phyloP scores from a whole-genome alignment of 2,797 vertebrate species.

The Philypnodon macrostomus region DNA sequence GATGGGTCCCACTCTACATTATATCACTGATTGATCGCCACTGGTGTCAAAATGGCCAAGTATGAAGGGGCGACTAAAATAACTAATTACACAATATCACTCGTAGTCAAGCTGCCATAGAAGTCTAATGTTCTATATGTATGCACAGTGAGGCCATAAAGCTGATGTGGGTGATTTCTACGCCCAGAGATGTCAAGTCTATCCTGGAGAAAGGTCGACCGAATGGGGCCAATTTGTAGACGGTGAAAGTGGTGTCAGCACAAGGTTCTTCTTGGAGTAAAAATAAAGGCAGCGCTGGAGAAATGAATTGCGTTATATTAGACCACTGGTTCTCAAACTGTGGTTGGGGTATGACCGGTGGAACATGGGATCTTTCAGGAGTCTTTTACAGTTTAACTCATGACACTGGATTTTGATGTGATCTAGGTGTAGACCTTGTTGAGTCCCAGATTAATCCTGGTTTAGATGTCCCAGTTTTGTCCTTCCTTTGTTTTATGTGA shows the following conservation, averaged over 20 bases:
- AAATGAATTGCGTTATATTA: background rate
- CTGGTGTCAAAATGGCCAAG: slow-evolving; percentile 47
- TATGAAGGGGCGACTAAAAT: slow-evolving; percentile 48
- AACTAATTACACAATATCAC: slow-evolving; percentile 51
- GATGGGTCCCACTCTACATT: slow-evolving; percentile 51
- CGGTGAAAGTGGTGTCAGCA: slow-evolving; percentile 41
- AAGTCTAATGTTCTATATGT: slow-evolving; percentile 53
- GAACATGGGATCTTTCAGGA: no score
- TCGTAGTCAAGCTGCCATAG: slow-evolving; percentile 36
- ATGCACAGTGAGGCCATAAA: slow-evolving; percentile 51
- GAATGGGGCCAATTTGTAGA: slow-evolving; percentile 50
- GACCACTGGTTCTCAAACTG: no score
- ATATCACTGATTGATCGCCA: slow-evolving; percentile 51
- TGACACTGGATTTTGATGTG: no score
- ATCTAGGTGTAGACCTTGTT: no score
- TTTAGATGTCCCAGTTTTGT: no score
- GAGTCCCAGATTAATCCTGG: no score
- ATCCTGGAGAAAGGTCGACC: slow-evolving; percentile 49
- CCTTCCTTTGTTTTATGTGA: no score
- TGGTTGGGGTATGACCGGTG: no score
- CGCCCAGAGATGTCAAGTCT: slow-evolving; percentile 40
- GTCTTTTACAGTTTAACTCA: no score
- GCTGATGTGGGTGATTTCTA: slow-evolving; percentile 52
- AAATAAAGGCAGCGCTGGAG: slow-evolving; percentile 34
- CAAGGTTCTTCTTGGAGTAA: slow-evolving; percentile 19